Evolutionary conservation across 2,888 invertebrate species (phyloP), one percentile per base, ranked within the genome.

Genomic region (Listrodromus nycthemerus): DNA sequence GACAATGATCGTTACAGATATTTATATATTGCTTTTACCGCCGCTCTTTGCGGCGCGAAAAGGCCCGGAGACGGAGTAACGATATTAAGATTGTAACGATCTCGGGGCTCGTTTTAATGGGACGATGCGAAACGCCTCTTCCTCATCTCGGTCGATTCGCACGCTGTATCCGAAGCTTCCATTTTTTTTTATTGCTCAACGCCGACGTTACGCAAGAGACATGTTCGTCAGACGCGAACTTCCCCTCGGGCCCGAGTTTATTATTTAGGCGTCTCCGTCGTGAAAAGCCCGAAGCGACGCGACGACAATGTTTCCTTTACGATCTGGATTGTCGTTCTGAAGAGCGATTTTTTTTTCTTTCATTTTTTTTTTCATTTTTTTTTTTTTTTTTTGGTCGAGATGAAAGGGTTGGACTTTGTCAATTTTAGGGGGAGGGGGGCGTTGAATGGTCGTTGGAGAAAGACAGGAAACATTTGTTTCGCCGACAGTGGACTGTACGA

Each of bases 1-100:
- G 71, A 74, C 77, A 52, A 74, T 65, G 52, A 80, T 78, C 86
- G 79, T 87, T 87, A 89, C 86, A 85, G 86, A 80, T 75, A 80
- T 87, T 21, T 73, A 27, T 24, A 30, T 16, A 16, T 81, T 80
- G 70, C 82, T 77, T 81, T 88, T 55, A 10, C 55, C 41, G 71
- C n/a, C 55, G 52, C 58, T 58, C 66, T 70, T 70, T 81, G 77
- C 77, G 37, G 30, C n/a, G 16, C 16, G 16, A 30, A 58, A 27
- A 74, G 58, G 65, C 19, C 27, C 52, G 30, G 50, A 79, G 66
- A 16, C 8, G 16, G 50, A 30, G 45, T 76, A 65, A 65, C 61
- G 45, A 61, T 65, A 70, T 63, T 74, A 61, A 70, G 63, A 63
- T 63, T 19, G 37, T 74, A 67, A 66, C 67, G 74, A 74, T 61